These are phyloP conservation scores for Ephestia elutella DNA, from an alignment of 1,140 invertebrate species.

Conservation along the genomic window DNA sequence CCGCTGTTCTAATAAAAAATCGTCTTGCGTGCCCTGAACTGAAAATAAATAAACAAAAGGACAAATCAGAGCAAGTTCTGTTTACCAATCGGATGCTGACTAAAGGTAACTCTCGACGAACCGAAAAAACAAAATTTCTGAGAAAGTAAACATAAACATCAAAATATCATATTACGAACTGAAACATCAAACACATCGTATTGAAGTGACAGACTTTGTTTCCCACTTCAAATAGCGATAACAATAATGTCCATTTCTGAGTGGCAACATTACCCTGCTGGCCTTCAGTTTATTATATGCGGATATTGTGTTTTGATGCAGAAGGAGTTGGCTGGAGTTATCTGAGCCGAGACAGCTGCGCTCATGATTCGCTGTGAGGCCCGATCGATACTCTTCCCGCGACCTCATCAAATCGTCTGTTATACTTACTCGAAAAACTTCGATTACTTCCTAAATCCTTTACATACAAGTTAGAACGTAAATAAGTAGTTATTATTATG, in stretches of 20 bases:
- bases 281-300: slow-evolving; percentile 9
- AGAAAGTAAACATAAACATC: too few species aligned
- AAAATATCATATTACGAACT: too few species aligned
- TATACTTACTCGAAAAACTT: slow-evolving; percentile 1
- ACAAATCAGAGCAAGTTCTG: too few species aligned
- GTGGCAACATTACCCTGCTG: background rate
- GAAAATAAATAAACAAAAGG: too few species aligned
- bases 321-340: slow-evolving; percentile 22
- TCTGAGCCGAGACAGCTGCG: slow-evolving; percentile 27
- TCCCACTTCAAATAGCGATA: background rate
- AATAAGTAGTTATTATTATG: too few species aligned
- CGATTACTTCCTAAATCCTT: too few species aligned
- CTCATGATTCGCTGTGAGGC: slow-evolving; percentile 15
- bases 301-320: slow-evolving; percentile 19
- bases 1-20: too few species aligned
- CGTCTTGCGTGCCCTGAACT: too few species aligned
- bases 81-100: too few species aligned
- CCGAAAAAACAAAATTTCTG: too few species aligned
- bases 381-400: slow-evolving; percentile 23
- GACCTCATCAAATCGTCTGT: slow-evolving; percentile 25
- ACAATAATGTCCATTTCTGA: background rate
- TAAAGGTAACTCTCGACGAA: too few species aligned
- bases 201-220: background rate
- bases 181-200: background rate
- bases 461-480: too few species aligned